These are phyloP conservation scores for Drusus annulatus DNA, from an alignment of 1,140 invertebrate genomes.

Conservation along the genomic window DNA sequence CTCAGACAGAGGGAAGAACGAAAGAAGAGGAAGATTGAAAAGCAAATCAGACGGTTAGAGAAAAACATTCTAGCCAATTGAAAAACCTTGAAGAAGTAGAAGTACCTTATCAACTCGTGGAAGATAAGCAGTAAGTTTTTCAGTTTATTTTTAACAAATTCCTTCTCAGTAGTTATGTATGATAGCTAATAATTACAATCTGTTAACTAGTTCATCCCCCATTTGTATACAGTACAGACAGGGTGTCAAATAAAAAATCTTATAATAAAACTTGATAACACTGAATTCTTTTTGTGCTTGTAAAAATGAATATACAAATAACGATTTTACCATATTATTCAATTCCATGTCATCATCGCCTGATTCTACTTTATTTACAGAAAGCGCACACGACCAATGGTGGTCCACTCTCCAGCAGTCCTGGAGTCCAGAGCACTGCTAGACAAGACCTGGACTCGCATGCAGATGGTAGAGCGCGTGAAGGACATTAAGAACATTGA, in stretches of 20 bases:
- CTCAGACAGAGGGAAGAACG: slow-evolving; percentile 85
- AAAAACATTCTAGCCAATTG: slow-evolving; percentile 81
- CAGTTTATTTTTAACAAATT: no score
- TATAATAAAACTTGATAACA: no score
- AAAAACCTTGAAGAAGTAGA: slow-evolving; percentile 90
- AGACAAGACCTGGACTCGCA: slow-evolving; percentile 82
- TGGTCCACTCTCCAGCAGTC: slow-evolving; percentile 68
- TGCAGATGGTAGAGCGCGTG: slow-evolving; percentile 76
- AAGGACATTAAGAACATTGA: slow-evolving; percentile 79
- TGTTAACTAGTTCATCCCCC: no score
- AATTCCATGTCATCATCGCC: no score
- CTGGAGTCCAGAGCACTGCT: slow-evolving; percentile 73
- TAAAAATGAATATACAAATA: no score
- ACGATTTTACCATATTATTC: no score
- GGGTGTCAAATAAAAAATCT: no score
- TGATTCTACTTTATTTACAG: slow-evolving; percentile 63
- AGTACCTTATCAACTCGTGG: slow-evolving; percentile 76
- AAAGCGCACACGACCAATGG: slow-evolving; percentile 68
- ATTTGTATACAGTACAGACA: no score
- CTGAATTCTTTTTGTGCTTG: no score
- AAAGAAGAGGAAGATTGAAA: slow-evolving; percentile 85
- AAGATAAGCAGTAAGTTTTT: slow-evolving; percentile 76
- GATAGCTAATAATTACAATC: no score
- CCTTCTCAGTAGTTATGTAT: no score
- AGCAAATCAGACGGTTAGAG: slow-evolving; percentile 84